Percentiles rank a stretch among this genome's conserved stretches.
These are phyloP conservation scores for Lophius americanus DNA, from an alignment of 2,797 vertebrate species.

Conservation along the genomic window DNA sequence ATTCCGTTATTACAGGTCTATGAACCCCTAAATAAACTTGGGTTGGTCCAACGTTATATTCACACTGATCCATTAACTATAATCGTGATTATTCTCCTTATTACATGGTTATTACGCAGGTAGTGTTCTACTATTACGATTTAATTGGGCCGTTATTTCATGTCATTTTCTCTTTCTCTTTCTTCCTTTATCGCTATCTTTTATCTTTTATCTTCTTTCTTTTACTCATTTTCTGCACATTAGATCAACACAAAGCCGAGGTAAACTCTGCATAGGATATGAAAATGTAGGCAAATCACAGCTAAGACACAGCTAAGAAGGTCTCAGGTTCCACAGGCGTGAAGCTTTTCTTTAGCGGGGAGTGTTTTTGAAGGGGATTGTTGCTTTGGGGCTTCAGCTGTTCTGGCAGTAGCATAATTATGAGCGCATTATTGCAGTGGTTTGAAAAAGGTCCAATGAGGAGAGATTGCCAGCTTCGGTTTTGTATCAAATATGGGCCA, in stretches of 20 bases:
- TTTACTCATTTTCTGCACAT: background rate
- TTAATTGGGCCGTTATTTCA: background rate
- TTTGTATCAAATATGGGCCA: conserved; percentile 55
- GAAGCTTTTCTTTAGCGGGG: conserved; percentile 10
- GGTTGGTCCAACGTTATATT: too few species aligned
- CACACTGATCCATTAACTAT: too few species aligned
- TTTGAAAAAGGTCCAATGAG: conserved; percentile 34
- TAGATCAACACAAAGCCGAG: conserved; percentile 1
- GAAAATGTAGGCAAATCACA: conserved; percentile 65
- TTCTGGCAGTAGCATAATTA: conserved; percentile 19
- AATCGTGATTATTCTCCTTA: too few species aligned
- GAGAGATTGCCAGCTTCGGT: conserved; percentile 49
- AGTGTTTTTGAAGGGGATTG: conserved; percentile 13
- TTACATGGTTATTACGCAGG: too few species aligned
- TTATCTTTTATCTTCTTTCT: background rate
- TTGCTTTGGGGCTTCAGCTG: conserved; percentile 3
- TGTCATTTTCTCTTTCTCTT: background rate
- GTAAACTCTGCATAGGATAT: conserved; percentile 15
- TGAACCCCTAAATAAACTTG: too few species aligned
- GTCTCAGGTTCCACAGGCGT: conserved; percentile 22
- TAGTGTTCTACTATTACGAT: background rate
- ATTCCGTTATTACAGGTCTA: too few species aligned
- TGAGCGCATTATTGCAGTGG: conserved; percentile 20
- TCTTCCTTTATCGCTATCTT: background rate
- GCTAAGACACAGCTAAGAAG: conserved; percentile 19